These are phyloP conservation scores for Synanthedon myopaeformis DNA, from an alignment of 2,888 invertebrate genomes.

Conservation along the genomic window DNA sequence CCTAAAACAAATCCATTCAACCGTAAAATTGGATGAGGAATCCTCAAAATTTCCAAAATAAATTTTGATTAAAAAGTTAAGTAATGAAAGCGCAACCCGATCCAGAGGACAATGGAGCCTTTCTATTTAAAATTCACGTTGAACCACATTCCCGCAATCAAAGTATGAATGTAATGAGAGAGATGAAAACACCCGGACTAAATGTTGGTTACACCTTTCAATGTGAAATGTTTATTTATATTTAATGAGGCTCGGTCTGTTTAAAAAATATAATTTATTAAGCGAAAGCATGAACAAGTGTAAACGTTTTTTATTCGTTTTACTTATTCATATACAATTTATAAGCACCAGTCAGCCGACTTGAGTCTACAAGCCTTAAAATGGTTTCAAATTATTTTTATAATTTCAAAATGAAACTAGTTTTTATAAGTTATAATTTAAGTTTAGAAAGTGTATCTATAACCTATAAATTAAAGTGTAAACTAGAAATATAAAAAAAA, in stretches of 20 bases:
- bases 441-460: too few relatives aligned
- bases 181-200: constrained; percentile 4
- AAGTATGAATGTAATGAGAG: constrained; percentile 4
- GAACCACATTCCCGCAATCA: constrained; percentile 8
- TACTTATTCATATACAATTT: too few relatives aligned
- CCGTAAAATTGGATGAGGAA: constrained; percentile 56
- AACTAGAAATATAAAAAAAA: too few relatives aligned
- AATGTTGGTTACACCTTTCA: constrained; percentile 1
- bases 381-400: too few relatives aligned
- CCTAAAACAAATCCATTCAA: constrained; percentile 58
- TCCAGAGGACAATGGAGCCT: constrained; percentile 24
- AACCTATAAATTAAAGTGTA: too few relatives aligned
- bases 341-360: too few relatives aligned
- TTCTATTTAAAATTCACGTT: constrained; percentile 7
- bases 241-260: too few relatives aligned
- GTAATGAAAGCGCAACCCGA: constrained; percentile 46
- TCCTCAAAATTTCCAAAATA: constrained; percentile 49
- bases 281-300: constrained; percentile 1
- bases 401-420: too few relatives aligned
- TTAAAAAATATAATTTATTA: neutral
- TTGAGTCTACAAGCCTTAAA: too few relatives aligned
- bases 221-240: neutral
- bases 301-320: neutral
- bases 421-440: too few relatives aligned
- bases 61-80: constrained; percentile 59